A percentile compares a stretch with the other conserved stretches of the same genome.
Conservation (phyloP, 1,140 invertebrate genomes). For the Zaprionus nigranus region DNA sequence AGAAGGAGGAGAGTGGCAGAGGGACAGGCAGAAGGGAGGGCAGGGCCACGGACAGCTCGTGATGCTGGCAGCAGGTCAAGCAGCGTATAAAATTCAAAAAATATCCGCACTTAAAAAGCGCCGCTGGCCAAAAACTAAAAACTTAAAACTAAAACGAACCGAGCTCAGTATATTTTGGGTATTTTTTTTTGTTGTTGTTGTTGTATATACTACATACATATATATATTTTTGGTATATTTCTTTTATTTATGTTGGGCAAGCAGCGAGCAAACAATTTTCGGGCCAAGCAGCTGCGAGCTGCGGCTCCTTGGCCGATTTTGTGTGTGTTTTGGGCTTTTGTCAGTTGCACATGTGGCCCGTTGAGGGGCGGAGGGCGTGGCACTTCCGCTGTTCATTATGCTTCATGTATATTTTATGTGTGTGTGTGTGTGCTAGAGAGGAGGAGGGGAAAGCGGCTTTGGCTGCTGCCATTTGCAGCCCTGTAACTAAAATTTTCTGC, state of each 20-base stretch:
- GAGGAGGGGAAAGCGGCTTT: no score
- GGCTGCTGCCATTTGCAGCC: constrained; percentile 20
- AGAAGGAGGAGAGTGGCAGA: no score
- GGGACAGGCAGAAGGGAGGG: background rate
- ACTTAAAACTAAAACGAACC: constrained; percentile 39
- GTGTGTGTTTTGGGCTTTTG: constrained; percentile 64
- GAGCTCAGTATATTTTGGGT: constrained; percentile 3
- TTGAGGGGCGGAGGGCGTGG: constrained; percentile 16
- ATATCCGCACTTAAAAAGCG: constrained; percentile 74
- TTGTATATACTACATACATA: background rate
- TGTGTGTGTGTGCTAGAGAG: background rate
- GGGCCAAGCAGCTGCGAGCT: constrained; percentile 33
- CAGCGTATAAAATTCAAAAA: constrained; percentile 81
- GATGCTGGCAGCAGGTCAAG: constrained; percentile 69
- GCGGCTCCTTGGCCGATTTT: constrained; percentile 32
- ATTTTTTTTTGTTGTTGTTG: constrained; percentile 2
- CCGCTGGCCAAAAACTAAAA: constrained; percentile 56
- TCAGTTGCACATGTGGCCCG: constrained; percentile 73
- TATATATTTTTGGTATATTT: constrained; percentile 20
- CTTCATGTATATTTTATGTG: constrained; percentile 57
- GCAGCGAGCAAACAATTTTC: constrained; percentile 59
- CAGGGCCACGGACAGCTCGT: background rate
- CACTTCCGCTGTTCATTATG: constrained; percentile 59
- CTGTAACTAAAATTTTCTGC: constrained; percentile 30
- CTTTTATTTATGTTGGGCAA: constrained; percentile 64